These are phyloP conservation scores for Pseudomyrmex gracilis DNA, from an alignment of 1,140 invertebrate species.

Conservation along the genomic window DNA sequence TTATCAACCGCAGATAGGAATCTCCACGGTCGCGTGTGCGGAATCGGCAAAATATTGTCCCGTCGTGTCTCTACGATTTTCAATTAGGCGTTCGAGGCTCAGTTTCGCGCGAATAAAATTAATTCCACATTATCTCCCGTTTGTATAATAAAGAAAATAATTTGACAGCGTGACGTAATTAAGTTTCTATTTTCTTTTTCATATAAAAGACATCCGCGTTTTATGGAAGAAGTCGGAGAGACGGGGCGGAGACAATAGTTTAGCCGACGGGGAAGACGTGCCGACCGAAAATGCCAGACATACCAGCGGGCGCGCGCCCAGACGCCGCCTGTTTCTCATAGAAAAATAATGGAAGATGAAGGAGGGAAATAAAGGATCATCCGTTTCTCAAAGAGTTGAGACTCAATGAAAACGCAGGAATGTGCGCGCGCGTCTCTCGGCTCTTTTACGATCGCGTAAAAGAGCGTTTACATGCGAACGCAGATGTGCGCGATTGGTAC, in stretches of 20 bases:
- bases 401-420: conserved; percentile 59
- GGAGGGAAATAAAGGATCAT: conserved; percentile 38
- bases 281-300: conserved; percentile 83
- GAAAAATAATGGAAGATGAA: conserved; percentile 81
- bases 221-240: background rate
- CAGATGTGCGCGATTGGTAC: background rate
- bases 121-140: background rate
- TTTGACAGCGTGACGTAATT: background rate
- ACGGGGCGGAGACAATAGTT: conserved; percentile 74
- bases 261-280: conserved; percentile 61
- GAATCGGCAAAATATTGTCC: conserved; percentile 81
- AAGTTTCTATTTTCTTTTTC: background rate
- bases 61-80: background rate
- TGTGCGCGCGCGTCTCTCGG: background rate
- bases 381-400: conserved; percentile 63
- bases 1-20: conserved; percentile 84
- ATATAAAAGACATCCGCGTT: background rate
- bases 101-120: background rate
- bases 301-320: conserved; percentile 84
- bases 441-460: background rate
- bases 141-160: background rate
- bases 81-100: background rate
- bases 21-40: conserved; percentile 83
- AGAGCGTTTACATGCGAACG: background rate
- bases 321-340: conserved; percentile 81